Evolutionary conservation across 1,140 invertebrate species (phyloP).

Genomic region (Conus ventricosus): DNA sequence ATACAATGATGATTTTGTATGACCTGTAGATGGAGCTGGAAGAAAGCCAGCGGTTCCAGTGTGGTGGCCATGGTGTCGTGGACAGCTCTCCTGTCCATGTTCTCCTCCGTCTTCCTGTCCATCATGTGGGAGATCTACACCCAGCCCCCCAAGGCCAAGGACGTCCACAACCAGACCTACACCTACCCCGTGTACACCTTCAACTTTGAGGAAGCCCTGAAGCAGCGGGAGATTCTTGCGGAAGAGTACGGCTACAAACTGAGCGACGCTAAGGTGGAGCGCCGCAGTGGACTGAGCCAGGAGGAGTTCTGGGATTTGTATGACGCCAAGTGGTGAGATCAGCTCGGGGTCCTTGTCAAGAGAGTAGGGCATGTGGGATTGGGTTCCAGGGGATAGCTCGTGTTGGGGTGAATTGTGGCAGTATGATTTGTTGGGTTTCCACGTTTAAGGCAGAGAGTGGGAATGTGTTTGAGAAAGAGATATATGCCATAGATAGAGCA

Average conservation of each 20-base stretch:
- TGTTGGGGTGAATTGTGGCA: too few species aligned
- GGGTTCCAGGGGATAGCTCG: too few species aligned
- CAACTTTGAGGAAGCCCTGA: neutral
- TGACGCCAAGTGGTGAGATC: slow-evolving; percentile 30
- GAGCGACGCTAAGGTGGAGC: neutral
- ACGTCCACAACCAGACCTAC: neutral
- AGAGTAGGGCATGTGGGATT: too few species aligned
- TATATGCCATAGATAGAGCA: too few species aligned
- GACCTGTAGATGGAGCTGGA: neutral
- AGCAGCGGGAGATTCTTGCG: neutral
- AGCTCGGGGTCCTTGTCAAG: too few species aligned
- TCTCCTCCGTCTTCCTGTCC: neutral
- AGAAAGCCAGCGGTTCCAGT: neutral
- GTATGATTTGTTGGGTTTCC: too few species aligned
- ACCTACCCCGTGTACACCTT: neutral
- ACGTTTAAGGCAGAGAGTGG: too few species aligned
- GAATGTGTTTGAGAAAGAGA: too few species aligned
- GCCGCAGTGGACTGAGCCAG: slow-evolving; percentile 7
- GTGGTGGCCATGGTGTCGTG: neutral
- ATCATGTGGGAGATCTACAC: slow-evolving; percentile 18
- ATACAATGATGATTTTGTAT: too few species aligned
- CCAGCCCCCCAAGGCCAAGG: neutral
- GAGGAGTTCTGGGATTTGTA: slow-evolving; percentile 36
- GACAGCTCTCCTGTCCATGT: neutral
- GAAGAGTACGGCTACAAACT: neutral